Evolutionary conservation across 92 coral and sea anemone genomes (phyloP), one percentile per base, ranked within the genome.

Genomic region (Siderastrea radians): DNA sequence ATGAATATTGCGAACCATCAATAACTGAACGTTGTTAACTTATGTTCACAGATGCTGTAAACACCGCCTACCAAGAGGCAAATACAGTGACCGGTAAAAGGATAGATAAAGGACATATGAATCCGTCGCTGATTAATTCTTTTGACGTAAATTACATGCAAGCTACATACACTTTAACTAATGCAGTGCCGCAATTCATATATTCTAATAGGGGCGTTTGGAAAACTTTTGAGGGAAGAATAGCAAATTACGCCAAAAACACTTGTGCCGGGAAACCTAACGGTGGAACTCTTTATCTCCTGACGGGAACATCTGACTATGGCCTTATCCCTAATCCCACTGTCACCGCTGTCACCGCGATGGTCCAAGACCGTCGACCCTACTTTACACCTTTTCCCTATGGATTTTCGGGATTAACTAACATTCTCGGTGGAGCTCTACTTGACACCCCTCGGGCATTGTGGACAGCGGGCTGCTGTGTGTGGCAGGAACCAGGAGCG

Each of bases 391-490:
- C 68, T 9, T 49, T 26, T 26, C 38, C 38, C 38, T 26, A 26
- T 26, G 38, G 38, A 26, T 26, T 26, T 26, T 0, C 38, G 38
- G 38, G 38, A 26, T 0, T 26, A 26, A 26, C 38, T 26, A 26
- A 26, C 38, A 26, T 26, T 26, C 38, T 0, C 38, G 38, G 38
- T 26, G 43, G 62, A 13, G 4, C 45, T 13, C 57, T 15, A 2
- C 70, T 89, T 45, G 80, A 12, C 14, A 72, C 74, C 12, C 88
- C 92, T 19, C 77, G 82, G 0, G 74, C 92, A 0, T 54, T 89
- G 4, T 89, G 88, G 88, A 77, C 92, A 17, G 92, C 87, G 15
- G 92, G 84, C 9, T 89, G 92, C 74, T 89, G 92, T 45, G 57
- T 79, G 45, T 89, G 92, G 92, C 43, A 10, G 67, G 5, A 16